These are phyloP conservation scores for Tetramorium parvispinum DNA, from an alignment of 1,140 invertebrate genomes.

Conservation along the genomic window DNA sequence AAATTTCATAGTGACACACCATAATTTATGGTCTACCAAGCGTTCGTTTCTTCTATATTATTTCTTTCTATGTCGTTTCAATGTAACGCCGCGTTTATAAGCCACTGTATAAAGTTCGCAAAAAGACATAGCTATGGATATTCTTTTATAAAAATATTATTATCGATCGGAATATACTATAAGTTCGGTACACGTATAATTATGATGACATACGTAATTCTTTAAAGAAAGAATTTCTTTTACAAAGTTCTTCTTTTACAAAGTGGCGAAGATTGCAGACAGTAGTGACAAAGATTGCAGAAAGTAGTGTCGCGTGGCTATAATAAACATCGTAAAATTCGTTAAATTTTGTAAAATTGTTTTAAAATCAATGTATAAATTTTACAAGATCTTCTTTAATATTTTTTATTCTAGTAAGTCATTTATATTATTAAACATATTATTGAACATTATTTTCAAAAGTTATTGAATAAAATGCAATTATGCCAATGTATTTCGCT, in stretches of 20 bases:
- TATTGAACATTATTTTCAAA: neutral
- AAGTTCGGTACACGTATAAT: slow-evolving; percentile 10
- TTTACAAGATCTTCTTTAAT: neutral
- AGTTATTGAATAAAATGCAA: neutral
- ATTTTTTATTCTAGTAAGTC: neutral
- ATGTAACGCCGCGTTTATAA: neutral
- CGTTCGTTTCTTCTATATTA: neutral
- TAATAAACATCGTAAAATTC: neutral
- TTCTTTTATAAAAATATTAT: slow-evolving; percentile 16
- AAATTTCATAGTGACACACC: slow-evolving; percentile 16
- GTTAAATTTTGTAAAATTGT: neutral
- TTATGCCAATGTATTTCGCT: neutral
- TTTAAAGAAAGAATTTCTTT: neutral
- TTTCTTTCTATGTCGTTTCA: neutral
- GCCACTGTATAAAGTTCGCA: neutral
- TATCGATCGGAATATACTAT: neutral
- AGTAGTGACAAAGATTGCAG: neutral
- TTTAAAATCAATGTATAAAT: neutral
- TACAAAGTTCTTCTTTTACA: neutral
- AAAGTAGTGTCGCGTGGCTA: neutral
- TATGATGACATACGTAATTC: neutral
- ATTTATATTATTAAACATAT: neutral
- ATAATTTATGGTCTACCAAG: slow-evolving; percentile 1
- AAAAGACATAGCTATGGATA: neutral
- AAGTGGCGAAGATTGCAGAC: neutral